Evolutionary conservation across 2,888 invertebrate species (phyloP), one percentile per base, ranked within the genome.

Genomic region (Drepanosiphum platanoidis): DNA sequence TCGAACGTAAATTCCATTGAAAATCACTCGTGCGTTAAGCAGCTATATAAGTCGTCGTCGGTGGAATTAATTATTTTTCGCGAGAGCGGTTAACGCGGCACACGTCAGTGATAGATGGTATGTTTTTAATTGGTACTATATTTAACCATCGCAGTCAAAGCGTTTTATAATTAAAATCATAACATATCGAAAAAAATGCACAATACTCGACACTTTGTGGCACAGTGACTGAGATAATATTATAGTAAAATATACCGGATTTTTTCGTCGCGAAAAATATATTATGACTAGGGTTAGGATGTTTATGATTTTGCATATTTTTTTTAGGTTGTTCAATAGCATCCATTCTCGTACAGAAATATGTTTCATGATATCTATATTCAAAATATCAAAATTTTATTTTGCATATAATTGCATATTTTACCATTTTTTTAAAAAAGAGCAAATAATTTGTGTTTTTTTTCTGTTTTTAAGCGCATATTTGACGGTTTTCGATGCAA

Each of bases 181-280:
- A 79, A n/a, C n/a, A n/a, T n/a, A n/a, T n/a, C n/a, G n/a, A n/a
- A 68, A 79, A 42, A 61, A 68, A 68, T 18, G 22, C 68, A 79
- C 68, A 46, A 27, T 68, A 42, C 30, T 77, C 15, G 13, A 77
- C 11, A 77, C 15, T 32, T 79, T 52, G 68, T 34, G 34, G 30
- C 64, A 64, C 42, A 64, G 64, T 78, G 64, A 78, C 64, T 78
- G 30, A 78, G 78, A 39, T 2, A 64, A 78, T n/a, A n/a, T n/a
- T n/a, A n/a, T n/a, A n/a, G n/a, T n/a, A n/a, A n/a, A n/a, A n/a
- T n/a, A 39, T 11, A 39, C 27, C 5, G 27, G 8, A 18, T 77
- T 34, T 75, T 58, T 72, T 46, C 46, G 15, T 46, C 46, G 3
- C n/a, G n/a, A n/a, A n/a, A n/a, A n/a, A n/a, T n/a, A n/a, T n/a